Evolutionary conservation across 2,797 vertebrate species (phyloP).

Genomic region (Danio tinwini): DNA sequence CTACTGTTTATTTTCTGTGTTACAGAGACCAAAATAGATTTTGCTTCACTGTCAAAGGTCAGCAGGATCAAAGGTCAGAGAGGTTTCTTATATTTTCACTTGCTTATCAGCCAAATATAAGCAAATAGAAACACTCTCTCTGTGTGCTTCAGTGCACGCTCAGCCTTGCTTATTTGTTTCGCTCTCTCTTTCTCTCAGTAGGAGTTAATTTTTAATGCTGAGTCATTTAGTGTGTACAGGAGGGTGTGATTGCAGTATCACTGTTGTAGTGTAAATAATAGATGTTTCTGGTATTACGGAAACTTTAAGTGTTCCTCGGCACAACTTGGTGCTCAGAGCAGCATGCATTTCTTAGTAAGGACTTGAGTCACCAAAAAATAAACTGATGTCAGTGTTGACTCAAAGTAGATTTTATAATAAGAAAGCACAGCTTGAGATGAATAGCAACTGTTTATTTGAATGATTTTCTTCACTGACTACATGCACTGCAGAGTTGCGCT

Average conservation of each 20-base stretch:
- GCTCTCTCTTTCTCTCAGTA: slow-evolving; percentile 15
- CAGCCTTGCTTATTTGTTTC: background rate
- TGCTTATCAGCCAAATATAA: background rate
- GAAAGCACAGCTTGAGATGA: background rate
- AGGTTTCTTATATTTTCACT: slow-evolving; percentile 14
- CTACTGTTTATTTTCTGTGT: background rate
- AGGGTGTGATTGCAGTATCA: slow-evolving; percentile 64
- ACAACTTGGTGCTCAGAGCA: slow-evolving; percentile 15
- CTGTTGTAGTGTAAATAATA: slow-evolving; percentile 70
- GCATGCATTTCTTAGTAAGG: slow-evolving; percentile 11
- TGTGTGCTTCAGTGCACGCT: background rate
- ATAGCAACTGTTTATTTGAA: background rate
- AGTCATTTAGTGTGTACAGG: slow-evolving; percentile 42
- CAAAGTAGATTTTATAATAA: slow-evolving; percentile 1
- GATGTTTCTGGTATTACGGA: slow-evolving; percentile 60
- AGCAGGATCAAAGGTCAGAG: slow-evolving; percentile 5
- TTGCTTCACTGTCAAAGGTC: slow-evolving; percentile 18
- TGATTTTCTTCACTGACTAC: background rate
- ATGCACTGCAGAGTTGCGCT: background rate
- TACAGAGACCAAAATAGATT: slow-evolving; percentile 6
- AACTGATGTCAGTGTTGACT: background rate
- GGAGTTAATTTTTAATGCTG: slow-evolving; percentile 41
- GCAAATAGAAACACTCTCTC: too few species aligned
- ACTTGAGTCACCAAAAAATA: slow-evolving; percentile 1
- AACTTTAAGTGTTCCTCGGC: slow-evolving; percentile 23